A percentile compares a stretch with the other conserved stretches of the same genome.
Conservation (phyloP, 1,140 invertebrate genomes). For the Nylanderia fulva region DNA sequence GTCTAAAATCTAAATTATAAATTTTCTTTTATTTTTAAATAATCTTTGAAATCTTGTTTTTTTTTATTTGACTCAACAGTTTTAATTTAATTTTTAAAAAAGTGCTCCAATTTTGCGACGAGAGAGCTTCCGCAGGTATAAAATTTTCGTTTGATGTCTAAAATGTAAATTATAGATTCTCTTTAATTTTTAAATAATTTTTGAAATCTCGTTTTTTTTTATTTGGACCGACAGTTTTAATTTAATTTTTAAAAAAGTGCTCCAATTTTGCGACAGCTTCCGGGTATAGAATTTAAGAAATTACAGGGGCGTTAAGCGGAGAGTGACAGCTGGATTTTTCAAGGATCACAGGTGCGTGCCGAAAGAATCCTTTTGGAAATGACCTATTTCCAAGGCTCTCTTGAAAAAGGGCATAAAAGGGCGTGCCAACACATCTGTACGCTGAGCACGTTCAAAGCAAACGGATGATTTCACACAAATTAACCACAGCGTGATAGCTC, state of each 20-base stretch:
- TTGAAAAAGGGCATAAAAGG: conserved; percentile 68
- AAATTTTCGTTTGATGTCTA: neutral
- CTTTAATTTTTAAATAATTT: neutral
- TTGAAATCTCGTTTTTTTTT: neutral
- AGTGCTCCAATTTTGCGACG: neutral
- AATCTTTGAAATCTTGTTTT: neutral
- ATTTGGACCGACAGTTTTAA: neutral
- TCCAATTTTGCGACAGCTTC: neutral
- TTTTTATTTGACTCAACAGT: neutral
- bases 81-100: neutral
- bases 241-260: neutral
- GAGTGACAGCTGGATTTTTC: conserved; percentile 71
- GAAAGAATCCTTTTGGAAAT: conserved; percentile 63
- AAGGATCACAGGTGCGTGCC: conserved; percentile 64
- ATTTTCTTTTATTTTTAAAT: neutral
- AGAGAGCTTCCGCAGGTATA: too few relatives aligned
- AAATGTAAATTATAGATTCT: neutral
- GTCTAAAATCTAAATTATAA: neutral
- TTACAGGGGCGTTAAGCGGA: conserved; percentile 37
- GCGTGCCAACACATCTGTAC: conserved; percentile 72
- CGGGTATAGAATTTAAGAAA: neutral
- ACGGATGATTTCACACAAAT: conserved; percentile 75
- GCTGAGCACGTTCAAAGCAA: conserved; percentile 66
- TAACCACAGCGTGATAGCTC: conserved; percentile 59
- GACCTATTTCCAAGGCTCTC: conserved; percentile 44